Percentiles rank a stretch among this genome's conserved stretches.
These are phyloP conservation scores for Coptodon bakossiorum DNA, from an alignment of 2,113 vertebrate genomes.

Conservation along the genomic window DNA sequence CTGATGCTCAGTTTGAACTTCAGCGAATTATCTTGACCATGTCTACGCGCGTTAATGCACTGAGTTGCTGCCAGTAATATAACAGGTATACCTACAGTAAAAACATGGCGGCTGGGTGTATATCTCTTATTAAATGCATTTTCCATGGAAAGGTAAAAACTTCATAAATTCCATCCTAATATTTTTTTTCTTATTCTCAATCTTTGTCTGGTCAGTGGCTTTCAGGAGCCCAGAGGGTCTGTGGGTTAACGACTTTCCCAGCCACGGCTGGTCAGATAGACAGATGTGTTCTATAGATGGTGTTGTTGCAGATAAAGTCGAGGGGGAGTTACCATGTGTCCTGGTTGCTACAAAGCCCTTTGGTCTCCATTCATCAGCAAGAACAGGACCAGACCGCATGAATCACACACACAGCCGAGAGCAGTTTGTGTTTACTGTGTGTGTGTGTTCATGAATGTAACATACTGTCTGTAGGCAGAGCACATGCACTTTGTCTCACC, in stretches of 20 bases:
- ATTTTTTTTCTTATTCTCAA: neutral
- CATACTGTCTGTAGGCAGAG: neutral
- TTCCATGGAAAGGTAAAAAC: neutral
- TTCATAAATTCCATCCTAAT: neutral
- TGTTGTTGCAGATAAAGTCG: slow-evolving; percentile 29
- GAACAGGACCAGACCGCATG: neutral
- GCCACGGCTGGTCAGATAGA: slow-evolving; percentile 14
- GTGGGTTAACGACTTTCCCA: slow-evolving; percentile 27
- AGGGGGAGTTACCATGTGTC: slow-evolving; percentile 10
- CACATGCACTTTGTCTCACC: neutral
- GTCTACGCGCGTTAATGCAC: rapidly evolving
- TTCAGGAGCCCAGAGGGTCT: neutral
- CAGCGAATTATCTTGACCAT: neutral
- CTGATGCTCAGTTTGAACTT: neutral
- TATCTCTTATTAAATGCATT: neutral
- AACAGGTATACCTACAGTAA: neutral
- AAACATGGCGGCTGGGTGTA: neutral
- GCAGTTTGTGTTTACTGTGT: neutral
- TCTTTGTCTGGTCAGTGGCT: neutral
- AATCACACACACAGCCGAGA: neutral
- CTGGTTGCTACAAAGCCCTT: neutral
- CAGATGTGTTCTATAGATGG: neutral
- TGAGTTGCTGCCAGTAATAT: neutral
- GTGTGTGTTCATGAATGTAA: neutral
- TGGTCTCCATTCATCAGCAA: slow-evolving; percentile 37